Conservation (phyloP, 2,888 invertebrate species). For the Andrena trimmerana region DNA sequence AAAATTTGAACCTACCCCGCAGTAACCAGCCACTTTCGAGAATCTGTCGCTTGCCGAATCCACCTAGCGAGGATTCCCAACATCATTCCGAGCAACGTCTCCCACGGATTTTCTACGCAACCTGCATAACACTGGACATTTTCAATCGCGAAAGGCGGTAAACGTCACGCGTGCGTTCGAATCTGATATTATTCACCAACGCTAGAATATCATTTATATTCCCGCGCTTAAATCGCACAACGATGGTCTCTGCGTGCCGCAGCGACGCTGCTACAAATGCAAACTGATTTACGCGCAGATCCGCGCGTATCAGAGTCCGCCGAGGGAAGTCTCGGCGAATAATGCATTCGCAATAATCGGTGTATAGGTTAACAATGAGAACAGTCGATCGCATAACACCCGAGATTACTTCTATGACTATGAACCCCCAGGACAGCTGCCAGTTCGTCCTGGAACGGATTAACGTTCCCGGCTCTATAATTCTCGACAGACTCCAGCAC, state of each 20-base stretch:
- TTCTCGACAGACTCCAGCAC: constrained; percentile 41
- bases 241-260: background rate
- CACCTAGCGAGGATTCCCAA: no score
- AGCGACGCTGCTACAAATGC: background rate
- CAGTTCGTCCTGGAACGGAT: constrained; percentile 59
- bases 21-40: no score
- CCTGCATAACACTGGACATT: no score
- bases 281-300: background rate
- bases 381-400: background rate
- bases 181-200: background rate
- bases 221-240: background rate
- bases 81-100: no score
- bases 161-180: constrained; percentile 20
- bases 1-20: no score
- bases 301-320: no score
- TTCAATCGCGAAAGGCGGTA: constrained; percentile 26
- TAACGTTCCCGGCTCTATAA: constrained; percentile 14
- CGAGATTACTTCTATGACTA: constrained; percentile 3
- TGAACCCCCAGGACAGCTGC: constrained; percentile 16
- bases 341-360: background rate
- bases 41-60: no score
- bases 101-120: no score
- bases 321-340: background rate
- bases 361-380: constrained; percentile 5
- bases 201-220: background rate